Evolutionary conservation across 2,888 invertebrate genomes (phyloP), one percentile per base, ranked within the genome.

Genomic region (Matsumyia berberina): DNA sequence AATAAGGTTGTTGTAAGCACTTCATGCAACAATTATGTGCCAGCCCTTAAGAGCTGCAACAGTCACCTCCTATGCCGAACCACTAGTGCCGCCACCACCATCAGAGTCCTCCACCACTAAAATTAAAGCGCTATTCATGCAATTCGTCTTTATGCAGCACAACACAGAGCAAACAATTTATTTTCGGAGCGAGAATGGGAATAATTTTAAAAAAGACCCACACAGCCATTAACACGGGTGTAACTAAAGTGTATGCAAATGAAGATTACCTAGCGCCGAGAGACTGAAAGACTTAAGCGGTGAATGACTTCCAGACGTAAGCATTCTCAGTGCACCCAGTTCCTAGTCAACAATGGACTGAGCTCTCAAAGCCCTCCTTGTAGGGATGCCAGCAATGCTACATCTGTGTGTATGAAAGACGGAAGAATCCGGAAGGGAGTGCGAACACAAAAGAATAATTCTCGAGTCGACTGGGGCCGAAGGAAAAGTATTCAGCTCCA

Each of bases 221-320:
- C 74, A 80, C 69, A 85, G 53, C 70, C 80, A 74, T 85, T 79
- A 85, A 85, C 80, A 80, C 74, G 42, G n/a, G 74, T 85, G 80
- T 80, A 80, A 80, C 80, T 74, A 80, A 82, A 85, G 85, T 85
- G 85, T 85, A 85, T 85, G 85, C 85, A 85, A 85, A 85, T 85
- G 85, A 85, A 80, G 85, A 85, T 85, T 85, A 85, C 85, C 85
- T 80, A 85, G 76, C 69, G 70, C 85, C 80, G 53, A 70, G 70
- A 74, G 85, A 85, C 85, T 85, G 85, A 76, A 80, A 85, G 70
- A 66, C 85, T 85, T 76, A 74, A 85, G 70, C 85, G 85, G 85
- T 85, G 85, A 85, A 85, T 85, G 85, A 85, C 85, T 85, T 73
- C 31, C 60, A 76, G 64, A 49, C 74, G 53, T 44, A 35, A 58